A percentile compares a stretch with the other conserved stretches of the same genome.
Conservation (phyloP, 2,113 vertebrate species). For the Vidua chalybeata region DNA sequence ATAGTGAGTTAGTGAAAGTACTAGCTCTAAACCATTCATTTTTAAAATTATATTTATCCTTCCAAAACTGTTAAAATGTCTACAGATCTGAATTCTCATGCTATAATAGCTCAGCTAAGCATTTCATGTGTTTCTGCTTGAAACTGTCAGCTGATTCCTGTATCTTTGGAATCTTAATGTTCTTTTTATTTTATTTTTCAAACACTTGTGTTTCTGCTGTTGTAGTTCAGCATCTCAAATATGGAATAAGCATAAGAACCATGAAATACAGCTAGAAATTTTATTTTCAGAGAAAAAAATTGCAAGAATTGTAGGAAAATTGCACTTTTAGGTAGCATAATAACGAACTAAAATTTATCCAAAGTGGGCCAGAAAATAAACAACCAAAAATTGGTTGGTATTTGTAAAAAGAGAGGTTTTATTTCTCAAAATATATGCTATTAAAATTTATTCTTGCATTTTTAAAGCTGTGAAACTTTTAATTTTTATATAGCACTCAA, state of each 20-base stretch:
- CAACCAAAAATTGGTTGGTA: neutral
- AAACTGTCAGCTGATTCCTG: neutral
- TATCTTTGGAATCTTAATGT: neutral
- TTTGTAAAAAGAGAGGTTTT: neutral
- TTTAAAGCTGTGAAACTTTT: neutral
- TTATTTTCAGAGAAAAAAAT: neutral
- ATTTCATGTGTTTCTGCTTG: neutral
- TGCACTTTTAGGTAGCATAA: neutral
- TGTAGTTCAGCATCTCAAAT: neutral
- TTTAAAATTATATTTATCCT: neutral
- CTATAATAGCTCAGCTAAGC: neutral
- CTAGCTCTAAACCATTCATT: neutral
- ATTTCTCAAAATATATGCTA: neutral
- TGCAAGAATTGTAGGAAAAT: neutral
- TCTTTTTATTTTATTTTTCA: neutral
- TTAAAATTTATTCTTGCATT: neutral
- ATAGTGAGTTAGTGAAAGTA: neutral
- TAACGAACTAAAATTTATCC: neutral
- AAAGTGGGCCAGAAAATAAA: neutral
- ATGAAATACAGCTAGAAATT: neutral
- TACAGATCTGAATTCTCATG: neutral
- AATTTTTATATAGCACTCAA: neutral
- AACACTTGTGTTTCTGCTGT: neutral
- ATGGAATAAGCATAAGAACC: neutral
- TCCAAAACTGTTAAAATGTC: neutral